These are phyloP conservation scores for Mamestra brassicae DNA, from an alignment of 2,888 invertebrate species.

Conservation along the genomic window DNA sequence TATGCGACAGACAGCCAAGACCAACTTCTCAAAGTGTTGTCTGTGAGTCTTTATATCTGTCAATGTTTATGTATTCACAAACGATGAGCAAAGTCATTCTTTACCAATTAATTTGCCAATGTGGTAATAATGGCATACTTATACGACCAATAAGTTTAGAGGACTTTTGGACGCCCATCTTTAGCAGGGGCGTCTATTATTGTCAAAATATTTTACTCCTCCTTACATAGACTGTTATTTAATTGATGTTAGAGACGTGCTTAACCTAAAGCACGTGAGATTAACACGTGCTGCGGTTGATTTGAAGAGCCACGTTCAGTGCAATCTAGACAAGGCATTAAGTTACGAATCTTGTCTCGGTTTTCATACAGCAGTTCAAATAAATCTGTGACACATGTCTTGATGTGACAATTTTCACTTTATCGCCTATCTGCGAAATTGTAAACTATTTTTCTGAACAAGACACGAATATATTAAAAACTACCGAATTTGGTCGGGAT, in stretches of 20 bases:
- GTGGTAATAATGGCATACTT: background rate
- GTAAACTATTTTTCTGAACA: too few species aligned
- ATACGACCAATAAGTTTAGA: background rate
- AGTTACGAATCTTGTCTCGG: conserved; percentile 6
- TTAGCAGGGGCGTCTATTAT: background rate
- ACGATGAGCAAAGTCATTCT: background rate
- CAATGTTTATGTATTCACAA: background rate
- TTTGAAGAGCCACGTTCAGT: conserved; percentile 20
- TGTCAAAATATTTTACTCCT: conserved; percentile 21
- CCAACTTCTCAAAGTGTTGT: background rate
- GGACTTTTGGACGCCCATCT: background rate
- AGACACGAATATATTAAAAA: too few species aligned
- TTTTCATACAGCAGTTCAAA: background rate
- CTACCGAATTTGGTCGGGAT: too few species aligned
- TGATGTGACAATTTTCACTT: background rate
- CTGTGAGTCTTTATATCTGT: background rate
- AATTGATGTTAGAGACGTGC: conserved; percentile 19
- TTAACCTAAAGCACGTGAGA: conserved; percentile 28
- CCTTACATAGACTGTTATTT: background rate
- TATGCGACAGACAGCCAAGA: background rate
- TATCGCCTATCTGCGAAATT: background rate
- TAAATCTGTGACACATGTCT: background rate
- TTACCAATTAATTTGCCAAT: background rate
- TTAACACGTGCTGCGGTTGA: conserved; percentile 41
- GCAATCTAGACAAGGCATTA: background rate